Evolutionary conservation across 2,888 invertebrate species (phyloP).

Genomic region (Busseola fusca): DNA sequence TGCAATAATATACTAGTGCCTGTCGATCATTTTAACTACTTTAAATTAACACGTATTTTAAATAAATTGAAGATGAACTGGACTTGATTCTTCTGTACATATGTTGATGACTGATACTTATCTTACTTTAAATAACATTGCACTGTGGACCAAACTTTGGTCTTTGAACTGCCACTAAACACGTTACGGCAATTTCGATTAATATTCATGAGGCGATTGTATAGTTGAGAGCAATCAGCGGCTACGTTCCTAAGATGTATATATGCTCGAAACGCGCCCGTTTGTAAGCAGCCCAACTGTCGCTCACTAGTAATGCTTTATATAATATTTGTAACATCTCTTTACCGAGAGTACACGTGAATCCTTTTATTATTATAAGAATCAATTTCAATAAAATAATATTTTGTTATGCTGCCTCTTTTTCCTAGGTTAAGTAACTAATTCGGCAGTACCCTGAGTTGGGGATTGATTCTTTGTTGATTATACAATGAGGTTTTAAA

Average conservation of each 20-base stretch:
- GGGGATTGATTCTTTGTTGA: slow-evolving; percentile 27
- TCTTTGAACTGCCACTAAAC: slow-evolving; percentile 15
- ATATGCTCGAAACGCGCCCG: slow-evolving; percentile 63
- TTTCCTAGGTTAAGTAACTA: slow-evolving; percentile 56
- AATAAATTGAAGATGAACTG: slow-evolving; percentile 34
- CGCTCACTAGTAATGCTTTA: slow-evolving; percentile 75
- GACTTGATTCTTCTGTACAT: slow-evolving; percentile 41
- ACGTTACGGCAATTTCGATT: slow-evolving; percentile 18
- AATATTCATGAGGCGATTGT: slow-evolving; percentile 15
- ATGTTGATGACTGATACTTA: slow-evolving; percentile 35
- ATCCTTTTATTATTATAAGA: slow-evolving; percentile 53
- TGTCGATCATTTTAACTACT: slow-evolving; percentile 30
- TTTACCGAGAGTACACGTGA: slow-evolving; percentile 36
- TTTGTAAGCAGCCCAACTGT: slow-evolving; percentile 69
- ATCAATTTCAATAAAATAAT: slow-evolving; percentile 54
- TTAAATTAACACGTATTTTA: slow-evolving; percentile 26
- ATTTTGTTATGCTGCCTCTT: slow-evolving; percentile 47
- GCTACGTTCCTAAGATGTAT: slow-evolving; percentile 61
- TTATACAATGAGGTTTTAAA: slow-evolving; percentile 28
- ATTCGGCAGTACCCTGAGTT: slow-evolving; percentile 38
- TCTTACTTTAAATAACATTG: slow-evolving; percentile 7
- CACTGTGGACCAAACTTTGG: slow-evolving; percentile 16
- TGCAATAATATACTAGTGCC: slow-evolving; percentile 46
- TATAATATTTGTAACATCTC: slow-evolving; percentile 48
- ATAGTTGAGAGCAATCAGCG: slow-evolving; percentile 44